Percentiles rank a stretch among this genome's conserved stretches.
Evolutionary conservation across 2,888 invertebrate species (phyloP).

Genomic region (Thymelicus acteon): DNA sequence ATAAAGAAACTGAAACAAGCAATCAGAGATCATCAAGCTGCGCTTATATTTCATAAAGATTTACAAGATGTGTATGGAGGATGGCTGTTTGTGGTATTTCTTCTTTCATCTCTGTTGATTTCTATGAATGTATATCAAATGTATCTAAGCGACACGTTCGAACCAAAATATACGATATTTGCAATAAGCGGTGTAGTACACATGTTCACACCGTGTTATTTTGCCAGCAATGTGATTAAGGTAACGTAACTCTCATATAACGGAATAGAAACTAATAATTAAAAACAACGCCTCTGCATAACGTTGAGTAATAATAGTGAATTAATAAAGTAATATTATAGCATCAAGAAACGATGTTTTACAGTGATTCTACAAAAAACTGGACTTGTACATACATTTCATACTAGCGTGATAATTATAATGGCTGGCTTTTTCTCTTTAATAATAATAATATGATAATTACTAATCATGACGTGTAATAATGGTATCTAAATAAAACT

Average conservation of each 20-base stretch:
- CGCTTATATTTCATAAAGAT: constrained; percentile 55
- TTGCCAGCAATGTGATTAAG: constrained; percentile 60
- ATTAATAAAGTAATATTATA: constrained; percentile 23
- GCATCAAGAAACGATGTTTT: constrained; percentile 26
- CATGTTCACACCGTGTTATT: constrained; percentile 66
- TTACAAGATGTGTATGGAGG: constrained; percentile 63
- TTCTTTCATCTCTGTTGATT: constrained; percentile 60
- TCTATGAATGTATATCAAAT: constrained; percentile 66
- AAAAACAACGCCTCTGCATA: constrained; percentile 26
- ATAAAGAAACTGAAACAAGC: constrained; percentile 53
- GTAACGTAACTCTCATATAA: constrained; percentile 48
- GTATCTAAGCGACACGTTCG: constrained; percentile 54
- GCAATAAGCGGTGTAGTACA: constrained; percentile 58
- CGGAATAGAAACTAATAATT: constrained; percentile 36
- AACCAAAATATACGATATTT: constrained; percentile 62
- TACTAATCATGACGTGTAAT: not conserved
- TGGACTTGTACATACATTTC: not conserved
- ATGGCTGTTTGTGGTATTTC: constrained; percentile 64
- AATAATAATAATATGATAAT: not conserved
- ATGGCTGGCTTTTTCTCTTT: not conserved
- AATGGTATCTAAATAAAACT: too few relatives aligned
- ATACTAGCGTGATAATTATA: not conserved
- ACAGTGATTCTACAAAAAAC: constrained; percentile 15
- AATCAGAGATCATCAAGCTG: constrained; percentile 64
- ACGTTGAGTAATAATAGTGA: constrained; percentile 34